Percentiles rank a stretch among this genome's conserved stretches.
phyloP scores from a whole-genome alignment of 2,888 invertebrate genomes.

The Cybosia mesomella region DNA sequence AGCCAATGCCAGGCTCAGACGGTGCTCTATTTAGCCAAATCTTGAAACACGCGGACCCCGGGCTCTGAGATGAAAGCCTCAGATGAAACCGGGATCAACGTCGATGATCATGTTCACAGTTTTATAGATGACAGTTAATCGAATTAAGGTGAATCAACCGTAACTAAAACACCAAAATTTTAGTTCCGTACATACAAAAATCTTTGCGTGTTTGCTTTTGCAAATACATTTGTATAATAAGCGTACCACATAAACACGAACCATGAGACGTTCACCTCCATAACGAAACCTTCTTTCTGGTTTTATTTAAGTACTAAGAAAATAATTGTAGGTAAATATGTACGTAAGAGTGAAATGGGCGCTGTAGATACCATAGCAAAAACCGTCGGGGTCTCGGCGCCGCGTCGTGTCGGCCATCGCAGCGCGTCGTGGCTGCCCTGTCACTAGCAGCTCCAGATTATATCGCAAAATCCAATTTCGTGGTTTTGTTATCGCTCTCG shows the following conservation, averaged over 20 bases:
- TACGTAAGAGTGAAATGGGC: slow-evolving; percentile 37
- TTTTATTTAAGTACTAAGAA: slow-evolving; percentile 36
- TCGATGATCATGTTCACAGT: too few species aligned
- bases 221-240: neutral
- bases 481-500: slow-evolving; percentile 82
- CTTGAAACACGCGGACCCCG: too few species aligned
- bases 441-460: slow-evolving; percentile 80
- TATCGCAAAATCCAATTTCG: slow-evolving; percentile 86
- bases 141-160: too few species aligned
- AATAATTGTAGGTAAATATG: slow-evolving; percentile 29
- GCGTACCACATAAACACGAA: slow-evolving; percentile 2
- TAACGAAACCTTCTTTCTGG: slow-evolving; percentile 13
- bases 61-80: too few species aligned
- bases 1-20: too few species aligned
- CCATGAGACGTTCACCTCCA: slow-evolving; percentile 11
- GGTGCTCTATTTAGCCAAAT: too few species aligned
- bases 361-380: slow-evolving; percentile 45
- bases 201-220: neutral
- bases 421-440: slow-evolving; percentile 66
- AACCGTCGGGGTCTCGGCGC: slow-evolving; percentile 32
- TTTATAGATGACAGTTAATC: too few species aligned
- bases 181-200: too few species aligned
- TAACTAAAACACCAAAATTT: too few species aligned
- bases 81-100: too few species aligned
- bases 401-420: slow-evolving; percentile 32